Percentiles rank a stretch among this genome's conserved stretches.
Conservation (phyloP, 1,140 invertebrate species). For the Hylaeus anthracinus region DNA sequence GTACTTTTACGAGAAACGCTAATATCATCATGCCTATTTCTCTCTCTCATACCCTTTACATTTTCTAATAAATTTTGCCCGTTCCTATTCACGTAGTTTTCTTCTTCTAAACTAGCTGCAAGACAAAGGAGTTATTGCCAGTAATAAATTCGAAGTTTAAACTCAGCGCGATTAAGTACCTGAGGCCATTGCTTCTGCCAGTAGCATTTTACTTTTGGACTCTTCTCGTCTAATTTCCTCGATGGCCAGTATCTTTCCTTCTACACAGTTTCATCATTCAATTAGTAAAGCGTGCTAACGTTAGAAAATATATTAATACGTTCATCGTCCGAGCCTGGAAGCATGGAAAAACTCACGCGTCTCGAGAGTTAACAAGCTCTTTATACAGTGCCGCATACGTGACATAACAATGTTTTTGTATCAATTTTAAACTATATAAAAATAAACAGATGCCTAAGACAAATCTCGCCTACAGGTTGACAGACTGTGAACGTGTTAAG, state of each 20-base stretch:
- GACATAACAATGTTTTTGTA: too few species aligned
- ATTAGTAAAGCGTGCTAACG: background rate
- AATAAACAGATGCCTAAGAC: too few species aligned
- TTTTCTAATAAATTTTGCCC: constrained; percentile 42
- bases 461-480: too few species aligned
- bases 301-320: background rate
- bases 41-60: constrained; percentile 30
- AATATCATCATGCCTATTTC: constrained; percentile 38
- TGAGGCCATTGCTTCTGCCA: constrained; percentile 71
- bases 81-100: constrained; percentile 43
- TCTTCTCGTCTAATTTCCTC: constrained; percentile 79
- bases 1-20: constrained; percentile 24
- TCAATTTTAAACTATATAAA: too few species aligned
- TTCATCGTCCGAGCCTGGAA: too few species aligned
- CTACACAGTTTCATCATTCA: constrained; percentile 33
- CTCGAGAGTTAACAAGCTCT: too few species aligned
- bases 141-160: background rate
- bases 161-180: constrained; percentile 47
- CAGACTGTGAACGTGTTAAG: background rate
- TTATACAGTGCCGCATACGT: too few species aligned
- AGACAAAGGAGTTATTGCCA: constrained; percentile 20
- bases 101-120: constrained; percentile 60
- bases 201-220: constrained; percentile 72
- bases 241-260: constrained; percentile 77
- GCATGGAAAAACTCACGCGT: too few species aligned